Evolutionary conservation across 2,113 vertebrate species (phyloP).

Genomic region (Kryptolebias marmoratus): DNA sequence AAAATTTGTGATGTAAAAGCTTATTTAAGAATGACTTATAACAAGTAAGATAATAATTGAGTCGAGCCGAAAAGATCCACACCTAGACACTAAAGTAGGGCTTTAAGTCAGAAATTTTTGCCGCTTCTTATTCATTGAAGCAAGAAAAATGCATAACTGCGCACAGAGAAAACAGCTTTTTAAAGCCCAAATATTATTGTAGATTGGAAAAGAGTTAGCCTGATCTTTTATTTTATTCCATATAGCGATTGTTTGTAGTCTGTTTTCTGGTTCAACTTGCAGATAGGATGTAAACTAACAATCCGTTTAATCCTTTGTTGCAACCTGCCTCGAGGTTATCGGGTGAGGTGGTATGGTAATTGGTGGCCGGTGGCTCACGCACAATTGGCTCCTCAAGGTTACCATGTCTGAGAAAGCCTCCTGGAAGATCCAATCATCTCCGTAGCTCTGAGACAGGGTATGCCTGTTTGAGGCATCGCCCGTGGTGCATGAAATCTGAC

Average conservation of each 20-base stretch:
- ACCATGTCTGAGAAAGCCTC: conserved; percentile 42
- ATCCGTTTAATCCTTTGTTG: conserved; percentile 17
- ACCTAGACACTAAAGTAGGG: too few relatives aligned
- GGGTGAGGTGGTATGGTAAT: conserved; percentile 36
- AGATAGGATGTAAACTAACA: conserved; percentile 5
- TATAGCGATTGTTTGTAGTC: neutral
- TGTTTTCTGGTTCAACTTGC: neutral
- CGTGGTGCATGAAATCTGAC: conserved; percentile 76
- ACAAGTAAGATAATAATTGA: neutral
- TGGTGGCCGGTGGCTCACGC: conserved; percentile 21
- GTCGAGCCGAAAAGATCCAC: too few relatives aligned
- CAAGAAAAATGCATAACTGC: neutral
- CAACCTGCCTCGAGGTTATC: conserved; percentile 6
- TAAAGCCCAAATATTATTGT: too few relatives aligned
- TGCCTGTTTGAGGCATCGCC: conserved; percentile 59
- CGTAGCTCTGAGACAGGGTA: conserved; percentile 41
- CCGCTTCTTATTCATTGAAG: neutral
- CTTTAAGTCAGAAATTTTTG: too few relatives aligned
- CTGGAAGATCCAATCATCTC: conserved; percentile 60
- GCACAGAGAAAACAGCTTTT: neutral
- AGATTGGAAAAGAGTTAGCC: too few relatives aligned
- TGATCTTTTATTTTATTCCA: too few relatives aligned
- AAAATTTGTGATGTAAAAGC: too few relatives aligned
- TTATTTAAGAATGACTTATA: neutral
- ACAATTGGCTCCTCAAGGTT: conserved; percentile 46